A percentile compares a stretch with the other conserved stretches of the same genome.
Conservation (phyloP, 2,888 invertebrate species). For the Yponomeuta plumbellus region DNA sequence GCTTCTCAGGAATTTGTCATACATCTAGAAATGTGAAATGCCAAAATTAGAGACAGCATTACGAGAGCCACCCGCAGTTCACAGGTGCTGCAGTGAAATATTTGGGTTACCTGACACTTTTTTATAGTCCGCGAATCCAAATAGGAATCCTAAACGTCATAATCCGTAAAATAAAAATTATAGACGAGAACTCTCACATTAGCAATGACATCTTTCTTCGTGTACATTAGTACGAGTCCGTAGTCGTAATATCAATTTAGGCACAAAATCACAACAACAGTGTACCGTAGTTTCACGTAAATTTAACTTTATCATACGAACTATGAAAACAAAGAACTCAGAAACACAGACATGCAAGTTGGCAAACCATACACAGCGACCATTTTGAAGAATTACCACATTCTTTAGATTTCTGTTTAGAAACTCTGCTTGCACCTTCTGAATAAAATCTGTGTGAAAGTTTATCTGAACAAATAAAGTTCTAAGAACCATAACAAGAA, state of each 20-base stretch:
- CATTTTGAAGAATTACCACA: slow-evolving; percentile 86
- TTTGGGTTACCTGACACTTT: slow-evolving; percentile 12
- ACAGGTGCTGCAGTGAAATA: background rate
- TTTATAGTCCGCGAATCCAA: slow-evolving; percentile 51
- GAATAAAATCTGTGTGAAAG: background rate
- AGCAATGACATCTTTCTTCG: slow-evolving; percentile 70
- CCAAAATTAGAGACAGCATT: slow-evolving; percentile 70
- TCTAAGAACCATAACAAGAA: background rate
- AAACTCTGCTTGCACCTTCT: slow-evolving; percentile 36
- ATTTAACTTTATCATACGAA: slow-evolving; percentile 42
- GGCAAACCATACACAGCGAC: slow-evolving; percentile 81
- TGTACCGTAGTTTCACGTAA: slow-evolving; percentile 37
- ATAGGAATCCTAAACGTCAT: slow-evolving; percentile 52
- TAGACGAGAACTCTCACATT: slow-evolving; percentile 71
- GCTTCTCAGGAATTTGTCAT: slow-evolving; percentile 43
- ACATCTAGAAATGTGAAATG: slow-evolving; percentile 65
- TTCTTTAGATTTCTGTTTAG: slow-evolving; percentile 72
- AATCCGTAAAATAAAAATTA: slow-evolving; percentile 64
- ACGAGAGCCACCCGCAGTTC: slow-evolving; percentile 32
- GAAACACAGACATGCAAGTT: slow-evolving; percentile 76
- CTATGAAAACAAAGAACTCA: slow-evolving; percentile 71
- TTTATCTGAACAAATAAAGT: background rate
- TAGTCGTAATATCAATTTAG: background rate
- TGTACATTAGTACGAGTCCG: slow-evolving; percentile 5
- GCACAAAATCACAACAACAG: slow-evolving; percentile 36